Base-by-base conservation (phyloP, 2,888 invertebrate species). In the Drosophila tripunctata region DNA sequence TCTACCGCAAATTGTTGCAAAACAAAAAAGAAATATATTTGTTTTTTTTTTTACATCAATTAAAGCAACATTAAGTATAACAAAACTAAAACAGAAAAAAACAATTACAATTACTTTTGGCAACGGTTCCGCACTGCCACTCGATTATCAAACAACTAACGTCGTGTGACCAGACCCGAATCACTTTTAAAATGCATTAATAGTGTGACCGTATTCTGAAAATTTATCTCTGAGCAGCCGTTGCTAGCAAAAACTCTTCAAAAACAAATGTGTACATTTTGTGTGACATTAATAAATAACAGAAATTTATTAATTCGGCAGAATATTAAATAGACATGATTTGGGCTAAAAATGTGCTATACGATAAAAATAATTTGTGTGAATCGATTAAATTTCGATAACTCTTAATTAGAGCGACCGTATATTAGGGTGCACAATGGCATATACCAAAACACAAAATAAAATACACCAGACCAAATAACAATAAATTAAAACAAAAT, bases 81-180 rank as follows among this genome's bases (percentile, higher is more conserved):
- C 38, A 67, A 70, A 48, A 66, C 47, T 12, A 5, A 22, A 41
- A 41, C 52, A 6, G 4, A 22, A 15, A 63, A 57, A n/a, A 57
- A 22, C 3, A 10, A 10, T 27, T n/a, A 35, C 8, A 47, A 47
- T 61, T 71, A 65, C 48, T 61, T 71, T 57, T 45, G 24, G 41
- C 67, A 44, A 73, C 58, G 55, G 27, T 5, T 77, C 75, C 75
- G 74, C 58, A 61, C 78, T 64, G 61, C 68, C 27, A 48, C 74
- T 61, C 68, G 68, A 72, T 77, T 74, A 74, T 68, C 78, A 78
- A 77, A 73, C 74, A 74, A 77, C 74, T 77, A 30, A 36, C 1
- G 27, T 12, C 21, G 57, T 76, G 72, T 66, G 77, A 14, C 78
- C 78, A 73, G 31, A 44, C 36, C 17, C 44, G 35, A 48, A 14